Percentiles rank a stretch among this genome's conserved stretches.
Conservation (phyloP, 2,797 vertebrate genomes). For the Sebastes taczanowskii region DNA sequence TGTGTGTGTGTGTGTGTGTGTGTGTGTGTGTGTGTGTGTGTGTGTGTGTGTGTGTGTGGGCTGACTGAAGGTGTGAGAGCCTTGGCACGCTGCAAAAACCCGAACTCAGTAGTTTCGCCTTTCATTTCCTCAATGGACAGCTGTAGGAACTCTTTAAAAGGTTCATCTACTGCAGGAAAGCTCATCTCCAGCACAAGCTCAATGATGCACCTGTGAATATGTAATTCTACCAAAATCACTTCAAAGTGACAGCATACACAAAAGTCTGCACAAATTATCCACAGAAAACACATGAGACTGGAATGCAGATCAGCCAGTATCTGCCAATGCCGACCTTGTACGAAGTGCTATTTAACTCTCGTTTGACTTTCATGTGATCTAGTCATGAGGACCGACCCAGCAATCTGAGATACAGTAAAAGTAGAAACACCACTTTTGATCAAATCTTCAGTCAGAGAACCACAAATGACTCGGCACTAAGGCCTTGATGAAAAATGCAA, state of each 20-base stretch:
- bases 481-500: background rate
- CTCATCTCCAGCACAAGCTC: background rate
- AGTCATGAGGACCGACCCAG: conserved; percentile 34
- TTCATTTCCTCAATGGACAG: conserved; percentile 28
- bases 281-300: background rate
- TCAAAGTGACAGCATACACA: background rate
- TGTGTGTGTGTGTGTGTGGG: background rate
- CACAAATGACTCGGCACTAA: background rate
- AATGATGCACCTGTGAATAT: background rate
- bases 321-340: conserved; percentile 20
- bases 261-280: background rate
- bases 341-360: conserved; percentile 7
- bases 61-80: conserved; percentile 29
- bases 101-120: conserved; percentile 22
- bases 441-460: conserved; percentile 7
- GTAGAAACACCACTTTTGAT: conserved; percentile 6
- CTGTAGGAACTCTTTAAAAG: background rate
- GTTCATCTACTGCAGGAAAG: background rate
- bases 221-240: background rate
- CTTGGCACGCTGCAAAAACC: background rate
- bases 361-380: conserved; percentile 46
- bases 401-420: conserved; percentile 4
- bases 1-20: too few species aligned
- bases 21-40: background rate
- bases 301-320: conserved; percentile 13